These are phyloP conservation scores for Fringilla coelebs DNA, from an alignment of 2,797 vertebrate genomes.

Conservation along the genomic window DNA sequence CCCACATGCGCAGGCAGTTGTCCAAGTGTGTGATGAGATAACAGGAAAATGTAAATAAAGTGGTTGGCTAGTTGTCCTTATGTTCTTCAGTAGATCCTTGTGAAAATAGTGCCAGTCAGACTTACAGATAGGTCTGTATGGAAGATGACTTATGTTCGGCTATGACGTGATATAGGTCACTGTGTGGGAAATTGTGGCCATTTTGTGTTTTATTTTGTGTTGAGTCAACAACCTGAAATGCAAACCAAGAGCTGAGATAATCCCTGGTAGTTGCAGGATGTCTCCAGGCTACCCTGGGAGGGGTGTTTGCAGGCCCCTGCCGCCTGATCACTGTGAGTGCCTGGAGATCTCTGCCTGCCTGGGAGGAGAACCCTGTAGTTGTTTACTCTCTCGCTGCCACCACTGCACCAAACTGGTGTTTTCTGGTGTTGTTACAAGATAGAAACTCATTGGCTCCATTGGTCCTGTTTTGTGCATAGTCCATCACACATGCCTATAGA, in stretches of 20 bases:
- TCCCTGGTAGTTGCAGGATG: not conserved
- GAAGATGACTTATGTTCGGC: not conserved
- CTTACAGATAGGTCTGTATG: not conserved
- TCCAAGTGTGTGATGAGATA: slow-evolving; percentile 25
- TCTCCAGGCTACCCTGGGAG: not conserved
- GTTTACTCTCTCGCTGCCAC: not conserved
- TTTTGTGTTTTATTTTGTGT: not conserved
- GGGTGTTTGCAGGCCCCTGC: not conserved
- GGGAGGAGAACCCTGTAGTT: not conserved
- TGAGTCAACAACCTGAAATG: not conserved
- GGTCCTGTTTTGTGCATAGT: not conserved
- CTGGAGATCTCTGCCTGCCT: not conserved
- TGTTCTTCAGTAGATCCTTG: not conserved
- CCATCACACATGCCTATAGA: rapidly evolving
- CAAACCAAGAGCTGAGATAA: not conserved
- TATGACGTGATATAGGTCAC: not conserved
- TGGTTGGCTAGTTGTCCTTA: not conserved
- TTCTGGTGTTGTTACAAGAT: not conserved
- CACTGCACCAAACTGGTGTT: not conserved
- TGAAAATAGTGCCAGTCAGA: not conserved
- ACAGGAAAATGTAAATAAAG: not conserved
- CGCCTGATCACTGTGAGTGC: rapidly evolving
- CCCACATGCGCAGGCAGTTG: not conserved
- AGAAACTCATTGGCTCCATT: not conserved
- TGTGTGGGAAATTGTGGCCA: not conserved